Evolutionary conservation across 2,113 vertebrate species (phyloP), one percentile per base, ranked within the genome.

Genomic region (Myotis lucifugus): DNA sequence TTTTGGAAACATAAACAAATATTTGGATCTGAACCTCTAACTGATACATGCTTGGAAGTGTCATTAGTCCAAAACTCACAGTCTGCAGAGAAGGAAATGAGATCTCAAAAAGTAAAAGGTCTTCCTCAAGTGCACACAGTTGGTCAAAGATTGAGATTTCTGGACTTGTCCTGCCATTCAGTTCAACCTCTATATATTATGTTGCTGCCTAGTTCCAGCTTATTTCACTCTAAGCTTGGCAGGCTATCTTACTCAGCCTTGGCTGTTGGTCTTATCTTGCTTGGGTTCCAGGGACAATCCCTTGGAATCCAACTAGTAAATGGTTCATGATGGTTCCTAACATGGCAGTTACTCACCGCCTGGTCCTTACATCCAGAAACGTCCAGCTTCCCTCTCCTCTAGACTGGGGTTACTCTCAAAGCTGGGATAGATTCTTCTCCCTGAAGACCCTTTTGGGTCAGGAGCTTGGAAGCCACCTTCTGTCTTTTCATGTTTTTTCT

Each of bases 1-100:
- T 94, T 94, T 72, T n/a, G 21, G 32, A 92, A 85, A 85, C 13
- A 84, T 78, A 93, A 76, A 73, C 14, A 79, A 67, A 91, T 50
- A 7, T 59, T 89, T 70, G 84, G 11, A 85, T n/a, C 19, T 59
- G 54, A 92, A 92, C 64, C 42, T 73, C 56, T 76, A 88, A 82
- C 89, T 48, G 56, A n/a, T 69, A 46, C 19, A 66, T 66, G 52
- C 59, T 88, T 56, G 0, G 23, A 59, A 59, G 6, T 52, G 59
- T 56, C 42, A 70, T 89, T 64, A 56, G 27, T 81, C 64, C 69
- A 42, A 87, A 84, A 84, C 29, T 88, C 76, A 61, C 3, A 78
- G 56, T 74, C 42, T 95, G 66, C 29, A 91, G 37, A 85, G 37
- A 78, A 91, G 52, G 21, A 93, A 59, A 50, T 67, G 37, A 34